Evolutionary conservation across 37 sponge, comb jelly and placozoan species (phyloP).

Genomic region (Tethya wilhelma): DNA sequence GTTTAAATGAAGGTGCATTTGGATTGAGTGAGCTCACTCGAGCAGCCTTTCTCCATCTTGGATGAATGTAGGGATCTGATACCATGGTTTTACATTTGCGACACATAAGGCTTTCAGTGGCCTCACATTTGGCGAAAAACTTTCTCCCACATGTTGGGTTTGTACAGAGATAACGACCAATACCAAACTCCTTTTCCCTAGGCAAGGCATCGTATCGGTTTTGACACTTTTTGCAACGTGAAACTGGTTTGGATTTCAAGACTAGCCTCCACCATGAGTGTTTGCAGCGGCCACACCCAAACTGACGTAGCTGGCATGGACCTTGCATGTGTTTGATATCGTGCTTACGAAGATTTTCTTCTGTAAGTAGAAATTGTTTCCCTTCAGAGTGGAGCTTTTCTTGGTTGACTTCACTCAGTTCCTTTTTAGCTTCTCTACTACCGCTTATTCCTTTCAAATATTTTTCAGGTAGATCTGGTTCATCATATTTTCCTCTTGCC

Average conservation of each 20-base stretch:
- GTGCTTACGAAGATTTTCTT: neutral
- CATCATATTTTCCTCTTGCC: too few relatives aligned
- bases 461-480: too few relatives aligned
- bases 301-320: slow-evolving; percentile 6
- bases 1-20: neutral
- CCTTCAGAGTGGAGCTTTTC: neutral
- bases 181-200: slow-evolving; percentile 15
- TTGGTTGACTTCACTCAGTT: neutral
- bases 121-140: slow-evolving; percentile 17
- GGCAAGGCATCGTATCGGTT: slow-evolving; percentile 9
- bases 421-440: neutral
- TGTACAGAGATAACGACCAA: slow-evolving; percentile 12
- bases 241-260: slow-evolving; percentile 7
- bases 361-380: neutral
- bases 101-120: neutral
- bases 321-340: neutral
- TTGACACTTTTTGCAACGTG: slow-evolving; percentile 19
- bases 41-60: neutral
- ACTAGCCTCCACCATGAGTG: slow-evolving; percentile 6
- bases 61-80: slow-evolving; percentile 11
- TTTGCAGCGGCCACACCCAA: neutral
- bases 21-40: neutral
- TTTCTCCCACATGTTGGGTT: neutral
- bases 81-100: neutral
- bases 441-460: too few relatives aligned